Evolutionary conservation across 2,113 vertebrate genomes (phyloP), one percentile per base, ranked within the genome.

Genomic region (Balaeniceps rex): DNA sequence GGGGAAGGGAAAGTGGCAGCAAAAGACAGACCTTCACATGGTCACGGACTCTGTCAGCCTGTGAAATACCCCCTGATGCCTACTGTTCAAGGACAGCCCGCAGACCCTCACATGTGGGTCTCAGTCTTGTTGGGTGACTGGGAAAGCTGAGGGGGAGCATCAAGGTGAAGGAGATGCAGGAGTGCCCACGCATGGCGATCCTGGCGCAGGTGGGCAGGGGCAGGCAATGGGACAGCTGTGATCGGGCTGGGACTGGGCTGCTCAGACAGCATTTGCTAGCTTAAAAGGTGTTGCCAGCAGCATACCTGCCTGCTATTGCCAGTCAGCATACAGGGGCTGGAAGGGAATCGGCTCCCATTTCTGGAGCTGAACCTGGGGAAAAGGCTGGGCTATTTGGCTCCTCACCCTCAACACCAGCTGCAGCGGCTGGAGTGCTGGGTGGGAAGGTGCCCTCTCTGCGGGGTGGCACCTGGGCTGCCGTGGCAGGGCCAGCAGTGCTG

Each of bases 161-260:
- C 55, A 19, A 26, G 64, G n/a, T 13, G 64, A 49, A 64, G 65
- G 77, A 52, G 42, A 10, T 49, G 52, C 77, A 60, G 46, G 47
- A 26, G 12, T 17, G 44, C 9, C 29, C 24, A 5, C 8, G 40
- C 72, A 19, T 0, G 0, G 25, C 4, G 10, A 2, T 19, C 9
- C 71, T 38, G 46, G 52, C 3, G 7, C 24, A 19, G 72, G 66
- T 8, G 52, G 52, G 47, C 55, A 79, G 52, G 38, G 14, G 22
- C 36, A 8, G 51, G 64, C n/a, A 28, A 26, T 24, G 42, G 57
- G 19, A 7, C 1, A 1, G 63, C 34, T n/a, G 69, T 29, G 17
- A 19, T 19, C 36, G 38, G 29, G 42, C 24, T 6, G 36, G 28
- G 52, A 25, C 4, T 3, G 1, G 12, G 19, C 7, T 0, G 0